Evolutionary conservation across 1,140 invertebrate species (phyloP).

Genomic region (Mercenaria mercenaria): DNA sequence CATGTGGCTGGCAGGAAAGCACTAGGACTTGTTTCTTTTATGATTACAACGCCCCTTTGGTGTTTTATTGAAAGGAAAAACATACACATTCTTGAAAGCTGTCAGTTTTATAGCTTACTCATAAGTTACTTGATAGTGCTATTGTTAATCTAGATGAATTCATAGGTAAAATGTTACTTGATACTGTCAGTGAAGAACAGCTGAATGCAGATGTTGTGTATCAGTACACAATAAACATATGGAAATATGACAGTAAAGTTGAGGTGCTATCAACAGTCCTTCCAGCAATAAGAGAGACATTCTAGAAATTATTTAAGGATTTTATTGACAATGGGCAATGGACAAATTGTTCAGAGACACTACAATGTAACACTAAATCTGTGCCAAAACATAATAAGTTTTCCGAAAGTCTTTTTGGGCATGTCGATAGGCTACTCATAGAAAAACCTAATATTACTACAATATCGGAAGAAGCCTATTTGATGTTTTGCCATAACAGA

Average conservation of each 20-base stretch:
- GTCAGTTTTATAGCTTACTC: too few relatives aligned
- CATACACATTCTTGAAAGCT: background rate
- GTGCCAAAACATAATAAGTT: slow-evolving; percentile 68
- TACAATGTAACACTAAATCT: background rate
- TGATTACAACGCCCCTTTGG: background rate
- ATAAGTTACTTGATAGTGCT: background rate
- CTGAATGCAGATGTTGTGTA: too few relatives aligned
- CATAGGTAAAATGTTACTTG: background rate
- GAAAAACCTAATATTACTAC: too few relatives aligned
- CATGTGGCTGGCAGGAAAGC: background rate
- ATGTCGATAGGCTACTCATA: too few relatives aligned
- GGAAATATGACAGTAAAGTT: slow-evolving; percentile 61
- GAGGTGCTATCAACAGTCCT: slow-evolving; percentile 2
- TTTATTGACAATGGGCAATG: slow-evolving; percentile 53
- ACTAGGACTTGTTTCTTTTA: background rate
- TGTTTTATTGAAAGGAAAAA: too few relatives aligned
- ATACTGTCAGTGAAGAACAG: background rate
- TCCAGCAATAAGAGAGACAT: slow-evolving; percentile 21
- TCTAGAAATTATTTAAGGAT: slow-evolving; percentile 22
- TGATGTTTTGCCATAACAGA: too few relatives aligned
- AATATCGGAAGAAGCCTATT: too few relatives aligned
- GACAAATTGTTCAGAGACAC: slow-evolving; percentile 8
- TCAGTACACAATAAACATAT: too few relatives aligned
- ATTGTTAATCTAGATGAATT: background rate
- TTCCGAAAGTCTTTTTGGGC: too few relatives aligned